Evolutionary conservation across 1,140 invertebrate genomes (phyloP).

Genomic region (Heterodera carotae): DNA sequence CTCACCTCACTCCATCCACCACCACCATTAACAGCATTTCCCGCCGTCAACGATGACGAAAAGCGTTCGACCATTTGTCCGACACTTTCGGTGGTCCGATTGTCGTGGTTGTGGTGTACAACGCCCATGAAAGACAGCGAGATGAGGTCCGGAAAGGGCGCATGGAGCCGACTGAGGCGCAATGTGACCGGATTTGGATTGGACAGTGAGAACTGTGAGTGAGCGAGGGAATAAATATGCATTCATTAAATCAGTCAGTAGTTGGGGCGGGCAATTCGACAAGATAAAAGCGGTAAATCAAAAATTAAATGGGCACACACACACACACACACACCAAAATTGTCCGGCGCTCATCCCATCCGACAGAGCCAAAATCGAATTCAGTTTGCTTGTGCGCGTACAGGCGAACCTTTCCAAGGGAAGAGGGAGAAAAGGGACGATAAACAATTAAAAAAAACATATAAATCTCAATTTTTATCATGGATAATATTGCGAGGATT

Average conservation of each 20-base stretch:
- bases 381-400: slow-evolving; percentile 69
- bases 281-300: no score
- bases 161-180: slow-evolving; percentile 13
- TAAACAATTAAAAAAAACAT: slow-evolving; percentile 5
- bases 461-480: no score
- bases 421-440: background rate
- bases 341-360: slow-evolving; percentile 73
- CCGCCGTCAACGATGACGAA: background rate
- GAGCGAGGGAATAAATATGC: background rate
- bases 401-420: slow-evolving; percentile 65
- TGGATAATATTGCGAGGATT: no score
- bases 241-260: background rate
- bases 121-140: background rate
- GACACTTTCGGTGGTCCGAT: background rate
- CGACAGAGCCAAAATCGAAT: slow-evolving; percentile 78
- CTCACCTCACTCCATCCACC: background rate
- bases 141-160: background rate
- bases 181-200: slow-evolving; percentile 43
- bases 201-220: slow-evolving; percentile 37
- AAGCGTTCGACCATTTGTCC: background rate
- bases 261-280: no score
- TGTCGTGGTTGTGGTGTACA: background rate
- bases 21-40: background rate
- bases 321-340: slow-evolving; percentile 61
- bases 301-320: no score